These are phyloP conservation scores for Diplodus sargus DNA, from an alignment of 2,797 vertebrate genomes.

Conservation along the genomic window DNA sequence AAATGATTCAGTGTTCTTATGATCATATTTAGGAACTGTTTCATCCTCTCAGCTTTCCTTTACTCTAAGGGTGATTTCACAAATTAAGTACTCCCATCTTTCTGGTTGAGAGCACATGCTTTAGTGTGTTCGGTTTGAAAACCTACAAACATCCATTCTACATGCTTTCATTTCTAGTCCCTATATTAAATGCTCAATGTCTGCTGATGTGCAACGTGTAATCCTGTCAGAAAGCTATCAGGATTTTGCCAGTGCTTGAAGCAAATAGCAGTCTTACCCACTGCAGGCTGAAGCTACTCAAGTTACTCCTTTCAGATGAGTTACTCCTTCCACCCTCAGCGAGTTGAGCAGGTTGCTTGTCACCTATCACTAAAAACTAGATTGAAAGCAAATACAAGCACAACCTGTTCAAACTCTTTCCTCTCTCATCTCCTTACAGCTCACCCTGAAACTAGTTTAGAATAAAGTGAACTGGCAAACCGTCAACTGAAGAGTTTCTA, in stretches of 20 bases:
- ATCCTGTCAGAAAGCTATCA: constrained; percentile 5
- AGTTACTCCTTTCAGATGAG: constrained; percentile 3
- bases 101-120: neutral
- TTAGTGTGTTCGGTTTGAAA: neutral
- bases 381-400: constrained; percentile 25
- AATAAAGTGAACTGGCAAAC: constrained; percentile 35
- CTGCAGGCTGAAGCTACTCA: constrained; percentile 5
- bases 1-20: neutral
- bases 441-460: constrained; percentile 28
- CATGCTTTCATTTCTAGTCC: neutral
- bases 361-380: constrained; percentile 20
- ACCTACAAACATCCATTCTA: constrained; percentile 11
- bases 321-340: neutral
- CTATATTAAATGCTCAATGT: neutral
- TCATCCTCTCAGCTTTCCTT: neutral
- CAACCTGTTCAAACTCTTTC: constrained; percentile 16
- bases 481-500: constrained; percentile 27
- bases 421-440: constrained; percentile 7
- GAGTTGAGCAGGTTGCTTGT: neutral
- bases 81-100: constrained; percentile 2
- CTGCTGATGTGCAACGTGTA: constrained; percentile 11
- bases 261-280: neutral
- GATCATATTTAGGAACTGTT: constrained; percentile 3
- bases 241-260: neutral
- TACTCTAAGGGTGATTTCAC: neutral